Evolutionary conservation across 2,888 invertebrate species (phyloP).

Genomic region (Globia sparganii): DNA sequence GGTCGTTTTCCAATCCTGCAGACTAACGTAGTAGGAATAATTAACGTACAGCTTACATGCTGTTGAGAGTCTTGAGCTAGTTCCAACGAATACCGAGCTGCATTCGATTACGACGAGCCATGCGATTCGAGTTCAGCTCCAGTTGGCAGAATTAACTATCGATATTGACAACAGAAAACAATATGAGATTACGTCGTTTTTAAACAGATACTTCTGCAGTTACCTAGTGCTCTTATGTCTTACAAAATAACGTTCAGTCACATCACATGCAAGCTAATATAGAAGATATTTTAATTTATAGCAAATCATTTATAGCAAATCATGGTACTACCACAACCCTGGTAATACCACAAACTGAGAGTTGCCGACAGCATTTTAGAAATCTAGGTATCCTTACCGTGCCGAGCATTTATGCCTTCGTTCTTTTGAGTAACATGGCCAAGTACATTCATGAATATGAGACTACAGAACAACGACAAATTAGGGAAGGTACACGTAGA

Average conservation of each 20-base stretch:
- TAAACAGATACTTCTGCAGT: not conserved
- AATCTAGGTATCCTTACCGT: no score
- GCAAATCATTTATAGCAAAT: no score
- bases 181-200: not conserved
- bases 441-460: no score
- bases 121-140: constrained; percentile 38
- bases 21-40: constrained; percentile 61
- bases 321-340: no score
- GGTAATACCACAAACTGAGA: no score
- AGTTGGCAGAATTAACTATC: constrained; percentile 45
- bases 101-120: constrained; percentile 56
- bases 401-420: no score
- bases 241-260: not conserved
- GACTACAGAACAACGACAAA: no score
- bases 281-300: constrained; percentile 16
- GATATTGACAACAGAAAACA: constrained; percentile 20
- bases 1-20: constrained; percentile 52
- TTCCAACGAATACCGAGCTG: constrained; percentile 55
- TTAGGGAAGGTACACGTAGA: no score
- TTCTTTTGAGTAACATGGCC: no score
- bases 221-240: not conserved
- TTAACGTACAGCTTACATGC: constrained; percentile 63
- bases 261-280: not conserved
- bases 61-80: constrained; percentile 55
- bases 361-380: no score